Conservation (phyloP, 2,113 vertebrate species). For the Camelus bactrianus region DNA sequence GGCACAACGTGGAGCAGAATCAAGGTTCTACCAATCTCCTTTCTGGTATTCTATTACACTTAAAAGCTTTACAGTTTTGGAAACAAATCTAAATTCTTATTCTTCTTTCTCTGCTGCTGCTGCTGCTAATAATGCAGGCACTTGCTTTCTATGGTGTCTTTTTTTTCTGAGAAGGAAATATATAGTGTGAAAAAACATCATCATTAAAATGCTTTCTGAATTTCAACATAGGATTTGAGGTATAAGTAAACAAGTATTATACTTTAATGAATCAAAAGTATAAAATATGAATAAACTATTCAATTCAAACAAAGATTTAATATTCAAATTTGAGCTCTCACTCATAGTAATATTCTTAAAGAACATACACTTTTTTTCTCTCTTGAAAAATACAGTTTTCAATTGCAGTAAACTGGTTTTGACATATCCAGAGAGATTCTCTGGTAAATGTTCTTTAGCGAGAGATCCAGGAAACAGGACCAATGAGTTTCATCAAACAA, state of each 20-base stretch:
- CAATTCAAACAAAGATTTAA: background rate
- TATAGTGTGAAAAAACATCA: background rate
- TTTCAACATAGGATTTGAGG: constrained; percentile 6
- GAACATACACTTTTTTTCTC: background rate
- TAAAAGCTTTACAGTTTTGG: background rate
- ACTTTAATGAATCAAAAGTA: background rate
- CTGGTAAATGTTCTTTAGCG: background rate
- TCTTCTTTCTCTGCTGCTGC: background rate
- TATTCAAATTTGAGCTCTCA: background rate
- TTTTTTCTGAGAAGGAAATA: background rate
- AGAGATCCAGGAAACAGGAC: constrained; percentile 11
- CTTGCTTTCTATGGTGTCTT: background rate
- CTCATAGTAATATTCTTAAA: background rate
- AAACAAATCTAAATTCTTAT: background rate
- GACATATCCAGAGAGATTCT: background rate
- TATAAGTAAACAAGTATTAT: background rate
- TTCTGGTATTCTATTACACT: background rate
- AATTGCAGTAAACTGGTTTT: background rate
- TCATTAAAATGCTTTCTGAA: background rate
- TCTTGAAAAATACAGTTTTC: constrained; percentile 2
- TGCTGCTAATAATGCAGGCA: background rate
- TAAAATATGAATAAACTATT: background rate
- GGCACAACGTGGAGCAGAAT: background rate
- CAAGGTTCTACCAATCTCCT: background rate
- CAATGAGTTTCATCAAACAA: background rate